A percentile compares a stretch with the other conserved stretches of the same genome.
phyloP scores from a whole-genome alignment of 2,113 vertebrate genomes.

The Thunnus thynnus region DNA sequence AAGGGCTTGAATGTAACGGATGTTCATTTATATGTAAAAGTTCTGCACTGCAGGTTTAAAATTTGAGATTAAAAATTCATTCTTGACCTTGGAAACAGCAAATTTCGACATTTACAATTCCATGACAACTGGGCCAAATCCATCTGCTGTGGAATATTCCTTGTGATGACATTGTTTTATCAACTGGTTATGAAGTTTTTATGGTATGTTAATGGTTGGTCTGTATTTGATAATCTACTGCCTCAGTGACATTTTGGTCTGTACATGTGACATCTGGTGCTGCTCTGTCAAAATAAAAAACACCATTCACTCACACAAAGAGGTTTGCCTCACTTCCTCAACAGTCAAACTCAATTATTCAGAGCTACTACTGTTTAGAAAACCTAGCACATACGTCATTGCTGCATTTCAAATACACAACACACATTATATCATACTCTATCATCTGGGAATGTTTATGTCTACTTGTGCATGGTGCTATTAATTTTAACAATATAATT shows the following conservation, averaged over 20 bases:
- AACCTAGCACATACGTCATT: background rate
- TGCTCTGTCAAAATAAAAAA: constrained; percentile 20
- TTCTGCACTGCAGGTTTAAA: too few species aligned
- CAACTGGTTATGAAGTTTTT: background rate
- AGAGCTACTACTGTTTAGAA: constrained; percentile 18
- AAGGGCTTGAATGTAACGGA: too few species aligned
- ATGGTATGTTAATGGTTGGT: background rate
- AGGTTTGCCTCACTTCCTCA: background rate
- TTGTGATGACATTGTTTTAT: background rate
- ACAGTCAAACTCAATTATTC: constrained; percentile 45
- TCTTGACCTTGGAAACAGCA: too few species aligned
- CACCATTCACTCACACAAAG: constrained; percentile 6
- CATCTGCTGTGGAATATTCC: too few species aligned
- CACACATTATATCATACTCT: background rate
- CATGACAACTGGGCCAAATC: too few species aligned
- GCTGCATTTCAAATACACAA: background rate
- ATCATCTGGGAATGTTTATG: background rate
- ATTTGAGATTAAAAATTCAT: too few species aligned
- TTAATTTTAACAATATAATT: background rate
- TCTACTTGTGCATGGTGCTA: background rate
- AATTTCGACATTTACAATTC: too few species aligned
- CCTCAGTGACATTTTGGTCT: background rate
- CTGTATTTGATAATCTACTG: background rate
- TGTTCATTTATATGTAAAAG: too few species aligned
- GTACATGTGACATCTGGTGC: constrained; percentile 6